Evolutionary conservation across 2,797 vertebrate genomes (phyloP).

Genomic region (Phoeniculus purpureus): DNA sequence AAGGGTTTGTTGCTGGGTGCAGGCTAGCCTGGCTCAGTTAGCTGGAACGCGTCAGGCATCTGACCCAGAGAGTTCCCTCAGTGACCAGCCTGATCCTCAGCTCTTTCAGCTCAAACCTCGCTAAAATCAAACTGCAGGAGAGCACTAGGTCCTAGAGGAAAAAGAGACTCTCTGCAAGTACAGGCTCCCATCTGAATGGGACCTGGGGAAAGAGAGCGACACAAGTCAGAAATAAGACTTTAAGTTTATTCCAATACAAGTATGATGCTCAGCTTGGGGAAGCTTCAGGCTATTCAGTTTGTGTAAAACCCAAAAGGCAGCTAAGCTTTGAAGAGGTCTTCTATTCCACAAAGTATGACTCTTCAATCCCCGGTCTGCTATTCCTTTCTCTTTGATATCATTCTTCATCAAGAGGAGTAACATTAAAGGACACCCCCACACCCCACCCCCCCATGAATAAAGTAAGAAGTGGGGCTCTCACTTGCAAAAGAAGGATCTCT

Average conservation of each 20-base stretch:
- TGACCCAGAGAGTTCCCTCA: background rate
- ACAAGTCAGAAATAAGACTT: background rate
- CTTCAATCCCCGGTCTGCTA: background rate
- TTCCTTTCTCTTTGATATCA: background rate
- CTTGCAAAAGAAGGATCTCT: background rate
- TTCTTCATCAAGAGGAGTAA: background rate
- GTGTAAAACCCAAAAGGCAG: background rate
- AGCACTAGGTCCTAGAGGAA: background rate
- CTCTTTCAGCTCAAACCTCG: background rate
- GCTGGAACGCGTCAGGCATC: fast-evolving
- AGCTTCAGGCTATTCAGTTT: background rate
- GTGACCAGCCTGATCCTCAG: background rate
- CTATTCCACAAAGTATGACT: background rate
- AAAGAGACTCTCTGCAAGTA: background rate
- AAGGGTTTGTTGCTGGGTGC: background rate
- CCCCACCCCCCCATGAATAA: background rate
- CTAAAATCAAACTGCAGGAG: background rate
- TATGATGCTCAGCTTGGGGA: background rate
- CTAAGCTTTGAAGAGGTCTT: background rate
- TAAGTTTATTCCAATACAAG: conserved; percentile 1
- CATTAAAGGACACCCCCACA: background rate
- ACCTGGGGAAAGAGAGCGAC: background rate
- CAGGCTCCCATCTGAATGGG: background rate
- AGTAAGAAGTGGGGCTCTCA: background rate
- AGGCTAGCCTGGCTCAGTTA: background rate